Evolutionary conservation across 2,113 vertebrate species (phyloP), one percentile per base, ranked within the genome.

Genomic region (Jacana jacana): DNA sequence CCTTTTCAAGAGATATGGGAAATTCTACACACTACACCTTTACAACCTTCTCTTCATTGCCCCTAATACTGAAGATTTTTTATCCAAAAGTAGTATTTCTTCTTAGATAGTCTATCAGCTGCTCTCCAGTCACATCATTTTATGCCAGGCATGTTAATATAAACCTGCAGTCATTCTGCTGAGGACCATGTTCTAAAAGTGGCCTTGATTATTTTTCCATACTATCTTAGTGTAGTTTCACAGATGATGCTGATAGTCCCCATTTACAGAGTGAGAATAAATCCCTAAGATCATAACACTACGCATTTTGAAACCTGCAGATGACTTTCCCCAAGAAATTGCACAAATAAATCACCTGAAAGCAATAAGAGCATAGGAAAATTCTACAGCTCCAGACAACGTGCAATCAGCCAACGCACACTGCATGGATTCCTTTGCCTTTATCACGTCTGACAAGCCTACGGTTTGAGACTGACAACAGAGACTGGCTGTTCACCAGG

Each of bases 341-440:
- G 86, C 72, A 81, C 65, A 93, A 93, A 96, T 96, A 96, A 94
- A 96, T 95, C 93, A 94, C 77, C 76, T 78, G 89, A 89, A 91
- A 95, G 80, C 90, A 92, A 86, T 91, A 97, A 88, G 55, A 83
- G 72, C 11, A 28, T 15, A 55, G 61, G 91, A 78, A 93, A 95
- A 94, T 84, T 73, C 69, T 81, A 83, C 80, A 72, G 88, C 86
- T 92, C 39, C 86, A 94, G 94, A 96, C 95, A 96, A 95, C 49
- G 76, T 69, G 88, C 80, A 95, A 88, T 96, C 93, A 96, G 88
- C 92, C 88, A 88, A 70, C 2, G 10, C 73, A 81, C 55, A 37
- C 18, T 40, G 68, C 78, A 60, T 78, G 44, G 51, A 91, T 77
- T 88, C 85, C 55, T 91, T 83, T 86, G 68, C 82, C 90, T 96